These are phyloP conservation scores for Euphydryas editha DNA, from an alignment of 2,888 invertebrate species.

Conservation along the genomic window DNA sequence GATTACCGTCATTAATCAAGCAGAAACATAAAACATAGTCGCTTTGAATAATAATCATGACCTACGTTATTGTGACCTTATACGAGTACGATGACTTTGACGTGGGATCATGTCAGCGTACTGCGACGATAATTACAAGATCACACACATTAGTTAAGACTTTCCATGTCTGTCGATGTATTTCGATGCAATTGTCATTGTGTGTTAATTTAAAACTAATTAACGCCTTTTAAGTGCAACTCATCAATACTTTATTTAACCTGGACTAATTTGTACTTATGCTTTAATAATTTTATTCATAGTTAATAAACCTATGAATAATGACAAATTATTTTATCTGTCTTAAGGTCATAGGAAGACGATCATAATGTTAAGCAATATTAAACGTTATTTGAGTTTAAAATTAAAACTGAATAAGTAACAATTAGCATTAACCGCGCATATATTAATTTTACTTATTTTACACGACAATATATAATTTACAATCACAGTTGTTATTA, in stretches of 20 bases:
- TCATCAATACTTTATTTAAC: neutral
- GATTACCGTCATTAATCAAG: slow-evolving; percentile 1
- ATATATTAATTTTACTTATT: neutral
- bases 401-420: too few species aligned
- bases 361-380: neutral
- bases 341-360: too few species aligned
- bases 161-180: neutral
- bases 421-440: too few species aligned
- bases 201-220: slow-evolving; percentile 1
- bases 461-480: neutral
- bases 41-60: slow-evolving; percentile 39
- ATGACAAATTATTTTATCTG: too few species aligned
- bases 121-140: slow-evolving; percentile 21
- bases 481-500: slow-evolving; percentile 19
- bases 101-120: slow-evolving; percentile 31
- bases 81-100: slow-evolving; percentile 42
- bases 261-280: too few species aligned
- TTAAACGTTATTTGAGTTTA: neutral
- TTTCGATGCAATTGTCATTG: slow-evolving; percentile 1
- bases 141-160: slow-evolving; percentile 12
- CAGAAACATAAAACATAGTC: slow-evolving; percentile 25
- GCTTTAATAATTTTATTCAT: too few species aligned
- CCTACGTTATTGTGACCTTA: slow-evolving; percentile 42
- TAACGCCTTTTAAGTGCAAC: neutral
- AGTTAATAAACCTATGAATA: too few species aligned